Evolutionary conservation across 2,888 invertebrate species (phyloP), one percentile per base, ranked within the genome.

Genomic region (Papilio protenor): DNA sequence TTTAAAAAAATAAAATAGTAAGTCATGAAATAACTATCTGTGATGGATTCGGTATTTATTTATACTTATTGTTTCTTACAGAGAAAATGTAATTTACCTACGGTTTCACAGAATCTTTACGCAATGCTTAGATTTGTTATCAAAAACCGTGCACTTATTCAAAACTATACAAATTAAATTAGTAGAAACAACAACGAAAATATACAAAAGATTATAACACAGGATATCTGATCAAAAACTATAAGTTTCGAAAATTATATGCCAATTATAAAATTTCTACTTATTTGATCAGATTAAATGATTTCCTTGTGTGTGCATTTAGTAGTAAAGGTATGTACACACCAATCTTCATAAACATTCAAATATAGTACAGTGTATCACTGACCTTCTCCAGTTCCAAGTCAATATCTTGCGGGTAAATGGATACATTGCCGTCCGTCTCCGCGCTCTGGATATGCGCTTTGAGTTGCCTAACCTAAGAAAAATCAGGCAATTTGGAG

Each of bases 371-470:
- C n/a, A 33, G 40, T 4, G 47, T 23, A 12, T 49, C 33, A 84
- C 90, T 88, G 82, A 95, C 95, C 94, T 95, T 95, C 82, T 95
- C 95, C 0, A 95, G 85, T 76, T 95, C 95, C 82, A 93, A 82
- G 82, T 95, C 95, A 14, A 95, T 94, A 79, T 95, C 95, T 83
- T 96, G 96, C 82, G 95, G 95, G 87, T 96, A 96, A 16, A 95
- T 84, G 0, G 94, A 90, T 2, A 95, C 92, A 72, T 92, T 92
- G 0, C 90, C 87, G 80, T 95, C 92, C 0, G 92, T 89, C 80
- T 93, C 92, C 0, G 91, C 83, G 0, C 92, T 94, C 77, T 95
- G 95, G 45, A 95, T 90, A 85, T 95, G 94, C 1, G 94, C 92
- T 83, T 96, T 96, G 18, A 96, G 86, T 47, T 92, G 91, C 0